Conservation (phyloP, 2,888 invertebrate species). For the Lepidochitona cinerea region DNA sequence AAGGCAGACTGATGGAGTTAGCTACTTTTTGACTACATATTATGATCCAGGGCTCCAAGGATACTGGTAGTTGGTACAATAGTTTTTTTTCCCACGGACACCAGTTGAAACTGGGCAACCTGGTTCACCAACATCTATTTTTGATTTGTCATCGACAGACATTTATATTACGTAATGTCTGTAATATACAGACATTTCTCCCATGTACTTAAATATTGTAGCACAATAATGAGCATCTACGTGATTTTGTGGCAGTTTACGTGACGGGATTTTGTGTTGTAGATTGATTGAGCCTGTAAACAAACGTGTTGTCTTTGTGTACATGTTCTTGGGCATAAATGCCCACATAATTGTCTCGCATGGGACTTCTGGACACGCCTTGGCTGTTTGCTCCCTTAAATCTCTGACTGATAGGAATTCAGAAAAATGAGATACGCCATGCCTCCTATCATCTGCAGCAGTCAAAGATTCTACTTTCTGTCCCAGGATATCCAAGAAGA, state of each 20-base stretch:
- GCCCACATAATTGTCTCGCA: constrained; percentile 24
- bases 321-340: constrained; percentile 32
- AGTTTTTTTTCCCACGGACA: constrained; percentile 24
- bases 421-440: constrained; percentile 19
- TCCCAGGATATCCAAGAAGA: constrained; percentile 19
- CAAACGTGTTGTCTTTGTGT: constrained; percentile 19
- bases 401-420: neutral
- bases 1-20: constrained; percentile 29
- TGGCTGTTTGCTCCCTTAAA: constrained; percentile 3
- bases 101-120: constrained; percentile 23
- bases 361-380: constrained; percentile 29
- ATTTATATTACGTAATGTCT: constrained; percentile 6
- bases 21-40: constrained; percentile 17
- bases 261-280: constrained; percentile 29
- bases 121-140: constrained; percentile 28
- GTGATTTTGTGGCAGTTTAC: constrained; percentile 25
- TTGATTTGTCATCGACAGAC: constrained; percentile 33
- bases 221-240: constrained; percentile 28
- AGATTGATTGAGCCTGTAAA: constrained; percentile 24
- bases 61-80: constrained; percentile 14
- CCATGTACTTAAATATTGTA: constrained; percentile 26
- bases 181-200: constrained; percentile 19
- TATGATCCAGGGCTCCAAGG: constrained; percentile 31
- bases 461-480: constrained; percentile 15
- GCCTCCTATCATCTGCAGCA: constrained; percentile 30